A percentile compares a stretch with the other conserved stretches of the same genome.
Conservation (phyloP, 2,888 invertebrate species). For the Drosophila nigricruria region DNA sequence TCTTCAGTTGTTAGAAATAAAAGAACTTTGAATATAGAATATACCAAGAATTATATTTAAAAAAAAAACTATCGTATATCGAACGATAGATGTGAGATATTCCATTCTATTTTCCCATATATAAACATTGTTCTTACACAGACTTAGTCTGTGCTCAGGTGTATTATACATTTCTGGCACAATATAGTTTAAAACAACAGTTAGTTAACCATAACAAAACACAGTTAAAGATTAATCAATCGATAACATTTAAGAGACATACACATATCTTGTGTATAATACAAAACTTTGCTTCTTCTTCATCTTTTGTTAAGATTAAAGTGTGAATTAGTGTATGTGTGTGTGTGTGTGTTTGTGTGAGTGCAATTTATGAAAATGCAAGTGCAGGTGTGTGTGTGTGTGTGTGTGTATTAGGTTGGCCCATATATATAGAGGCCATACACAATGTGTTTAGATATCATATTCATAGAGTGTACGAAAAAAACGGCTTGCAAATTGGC, state of each 20-base stretch:
- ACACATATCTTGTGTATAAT: neutral
- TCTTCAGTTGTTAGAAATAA: too few species aligned
- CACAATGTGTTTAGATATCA: conserved; percentile 38
- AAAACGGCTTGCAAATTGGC: conserved; percentile 57
- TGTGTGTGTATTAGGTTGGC: conserved; percentile 16
- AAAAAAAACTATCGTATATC: neutral
- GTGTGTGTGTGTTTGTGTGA: conserved; percentile 22
- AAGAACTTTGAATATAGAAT: too few species aligned
- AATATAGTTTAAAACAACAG: neutral
- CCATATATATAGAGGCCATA: conserved; percentile 34
- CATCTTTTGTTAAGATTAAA: conserved; percentile 1
- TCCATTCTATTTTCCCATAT: too few species aligned
- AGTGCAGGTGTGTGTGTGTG: conserved; percentile 52
- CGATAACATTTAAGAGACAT: conserved; percentile 4
- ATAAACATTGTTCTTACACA: neutral
- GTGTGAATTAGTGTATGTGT: conserved; percentile 12
- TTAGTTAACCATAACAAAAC: neutral
- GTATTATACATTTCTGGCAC: neutral
- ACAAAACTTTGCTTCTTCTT: conserved; percentile 8
- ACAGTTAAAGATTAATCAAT: neutral
- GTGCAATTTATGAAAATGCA: conserved; percentile 72
- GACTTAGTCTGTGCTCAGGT: neutral
- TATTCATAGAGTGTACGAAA: conserved; percentile 40
- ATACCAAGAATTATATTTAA: neutral
- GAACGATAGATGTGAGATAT: neutral